These are phyloP conservation scores for Acestrorhynchus altus DNA, from an alignment of 2,797 vertebrate genomes.

Conservation along the genomic window DNA sequence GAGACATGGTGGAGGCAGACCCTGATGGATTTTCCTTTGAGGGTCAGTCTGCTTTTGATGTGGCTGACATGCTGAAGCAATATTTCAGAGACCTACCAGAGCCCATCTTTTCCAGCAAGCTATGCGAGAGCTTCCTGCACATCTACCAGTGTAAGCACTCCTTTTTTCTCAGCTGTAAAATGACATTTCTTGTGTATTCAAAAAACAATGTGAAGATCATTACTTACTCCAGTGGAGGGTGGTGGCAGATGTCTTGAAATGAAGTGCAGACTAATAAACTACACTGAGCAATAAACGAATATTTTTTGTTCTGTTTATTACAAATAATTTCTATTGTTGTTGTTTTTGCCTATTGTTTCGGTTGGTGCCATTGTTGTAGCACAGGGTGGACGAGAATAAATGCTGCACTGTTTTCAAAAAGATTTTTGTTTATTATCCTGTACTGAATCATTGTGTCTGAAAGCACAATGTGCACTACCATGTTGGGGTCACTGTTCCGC, in stretches of 20 bases:
- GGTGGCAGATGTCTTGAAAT: neutral
- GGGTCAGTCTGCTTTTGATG: constrained; percentile 87
- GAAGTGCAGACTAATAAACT: neutral
- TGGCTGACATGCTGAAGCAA: constrained; percentile 92
- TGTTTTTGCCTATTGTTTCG: neutral
- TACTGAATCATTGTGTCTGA: neutral
- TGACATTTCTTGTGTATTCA: neutral
- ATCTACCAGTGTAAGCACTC: constrained; percentile 87
- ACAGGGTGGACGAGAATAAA: neutral
- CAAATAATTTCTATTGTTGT: neutral
- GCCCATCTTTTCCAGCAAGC: constrained; percentile 84
- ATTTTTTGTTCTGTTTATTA: neutral
- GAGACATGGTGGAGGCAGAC: constrained; percentile 85
- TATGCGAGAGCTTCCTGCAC: constrained; percentile 88
- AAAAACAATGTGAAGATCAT: neutral
- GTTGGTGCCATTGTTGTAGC: constrained; percentile 3
- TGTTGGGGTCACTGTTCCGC: neutral
- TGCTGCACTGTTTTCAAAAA: neutral
- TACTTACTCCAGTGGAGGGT: neutral
- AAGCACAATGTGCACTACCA: neutral
- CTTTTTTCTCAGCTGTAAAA: neutral
- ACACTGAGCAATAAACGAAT: neutral
- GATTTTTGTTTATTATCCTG: neutral
- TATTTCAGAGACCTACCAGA: constrained; percentile 91
- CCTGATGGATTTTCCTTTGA: constrained; percentile 77